Evolutionary conservation across 2,113 vertebrate species (phyloP).

Genomic region (Paramisgurnus dabryanus): DNA sequence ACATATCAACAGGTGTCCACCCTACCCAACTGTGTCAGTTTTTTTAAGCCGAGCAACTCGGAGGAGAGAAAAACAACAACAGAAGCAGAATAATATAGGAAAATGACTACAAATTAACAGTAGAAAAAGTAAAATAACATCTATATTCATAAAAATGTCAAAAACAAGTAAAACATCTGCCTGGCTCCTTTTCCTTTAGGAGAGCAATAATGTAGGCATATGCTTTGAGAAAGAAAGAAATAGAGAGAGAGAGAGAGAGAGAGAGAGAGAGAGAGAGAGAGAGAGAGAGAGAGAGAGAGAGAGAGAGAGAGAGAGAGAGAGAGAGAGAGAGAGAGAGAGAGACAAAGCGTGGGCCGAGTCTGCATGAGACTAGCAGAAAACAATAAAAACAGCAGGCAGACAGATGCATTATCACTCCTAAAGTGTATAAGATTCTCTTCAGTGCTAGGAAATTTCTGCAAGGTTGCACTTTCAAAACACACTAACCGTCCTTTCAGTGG

Average conservation of each 20-base stretch:
- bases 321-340: too few relatives aligned
- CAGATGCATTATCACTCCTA: conserved; percentile 2
- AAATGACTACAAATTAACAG: conserved; percentile 9
- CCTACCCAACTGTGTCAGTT: conserved; percentile 33
- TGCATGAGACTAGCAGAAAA: neutral
- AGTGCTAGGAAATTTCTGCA: conserved; percentile 29
- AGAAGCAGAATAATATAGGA: neutral
- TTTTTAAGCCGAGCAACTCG: conserved; percentile 42
- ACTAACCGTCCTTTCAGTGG: conserved; percentile 4
- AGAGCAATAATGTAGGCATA: too few relatives aligned
- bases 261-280: too few relatives aligned
- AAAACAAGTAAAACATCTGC: neutral
- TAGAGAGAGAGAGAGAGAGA: too few relatives aligned
- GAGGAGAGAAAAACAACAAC: neutral
- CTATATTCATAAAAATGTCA: neutral
- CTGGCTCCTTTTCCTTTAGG: too few relatives aligned
- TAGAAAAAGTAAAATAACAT: neutral
- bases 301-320: too few relatives aligned
- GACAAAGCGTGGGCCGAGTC: too few relatives aligned
- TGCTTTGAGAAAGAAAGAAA: too few relatives aligned
- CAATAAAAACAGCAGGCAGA: conserved; percentile 27
- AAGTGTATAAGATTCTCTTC: neutral
- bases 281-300: too few relatives aligned
- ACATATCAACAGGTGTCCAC: conserved; percentile 56
- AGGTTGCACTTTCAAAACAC: conserved; percentile 27